Base-by-base conservation (phyloP, 2,888 invertebrate genomes). In the Monopis laevigella region DNA sequence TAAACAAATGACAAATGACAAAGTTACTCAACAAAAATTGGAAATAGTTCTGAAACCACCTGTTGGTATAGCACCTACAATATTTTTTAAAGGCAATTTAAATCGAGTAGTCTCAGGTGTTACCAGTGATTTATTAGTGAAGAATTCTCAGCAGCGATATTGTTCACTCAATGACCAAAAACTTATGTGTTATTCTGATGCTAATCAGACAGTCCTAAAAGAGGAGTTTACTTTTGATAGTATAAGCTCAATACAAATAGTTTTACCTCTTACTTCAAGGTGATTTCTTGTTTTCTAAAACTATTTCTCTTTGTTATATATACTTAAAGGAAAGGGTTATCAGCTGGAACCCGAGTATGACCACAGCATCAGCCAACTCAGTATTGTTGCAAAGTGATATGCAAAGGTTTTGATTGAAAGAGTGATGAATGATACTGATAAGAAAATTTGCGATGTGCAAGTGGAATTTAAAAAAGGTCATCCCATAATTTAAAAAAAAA, bases 121-220 rank as follows among this genome's bases (percentile, higher is more conserved):
- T 5, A 86, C 87, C 6, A 84, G 86, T 1, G 89, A 89, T 50
- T 88, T 89, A 48, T 72, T 89, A 42, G 85, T 91, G 40, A 90
- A 90, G 47, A 91, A 92, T 59, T 85, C 89, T 55, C 88, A 88
- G 46, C 83, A 83, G n/a, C 82, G 89, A 29, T 88, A 87, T 67
- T 89, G 88, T 56, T 84, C 88, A 28, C 62, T 93, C 16, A 84
- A 87, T 3, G 88, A 90, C 48, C 85, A 88, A 32, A 88, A 88
- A 56, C 72, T 93, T 18, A 83, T 86, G 48, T 90, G 91, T 56
- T 90, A 88, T 53, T 73, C 86, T 3, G 92, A 93, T 56, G 87
- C 88, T 49, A 86, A 85, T 41, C 86, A 87, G 66, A 83, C 85
- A 26, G 73, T 84, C 26, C 59, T 87, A 14, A 90, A 89, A 57